Evolutionary conservation across 2,888 invertebrate species (phyloP), one percentile per base, ranked within the genome.

Genomic region (Catocala fraxini): DNA sequence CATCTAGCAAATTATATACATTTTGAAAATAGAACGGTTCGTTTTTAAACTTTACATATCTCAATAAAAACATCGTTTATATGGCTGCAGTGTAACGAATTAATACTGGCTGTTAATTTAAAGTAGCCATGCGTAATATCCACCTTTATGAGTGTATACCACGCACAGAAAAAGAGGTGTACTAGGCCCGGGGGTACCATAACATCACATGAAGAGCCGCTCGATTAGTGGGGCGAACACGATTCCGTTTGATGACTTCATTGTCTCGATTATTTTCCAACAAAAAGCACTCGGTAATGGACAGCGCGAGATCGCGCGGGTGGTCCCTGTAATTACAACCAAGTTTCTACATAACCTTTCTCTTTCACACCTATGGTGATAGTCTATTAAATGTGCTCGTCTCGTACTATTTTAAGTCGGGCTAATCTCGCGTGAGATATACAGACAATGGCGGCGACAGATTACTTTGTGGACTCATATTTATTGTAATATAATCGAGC

Each of bases 271-370:
- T 85, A 86, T 86, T 85, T 86, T 79, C 75, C 60, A 78, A 87
- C 85, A 88, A 89, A 91, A 89, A 90, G 76, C 75, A 73, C 78
- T 79, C 78, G 75, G 82, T 88, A 88, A 90, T 89, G 82, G 84
- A 72, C 75, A 65, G 73, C 71, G 81, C 75, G 77, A 81, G 81
- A 85, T 85, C 88, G 81, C 83, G 80, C 87, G 91, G 91, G 92
- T 91, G 92, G 92, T 90, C 91, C 83, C 80, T 84, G 83, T 90
- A 88, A 91, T 91, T 90, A 90, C 88, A 70, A 65, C 67, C 72
- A 77, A 69, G 71, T 68, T 70, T 74, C 70, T 69, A 63, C 59
- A 77, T 73, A 63, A 65, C 70, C 84, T 84, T 71, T 86, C 86
- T 83, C 86, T 82, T 80, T 87, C 81, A 77, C 79, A 73, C 81